Percentiles rank a stretch among this genome's conserved stretches.
Conservation (phyloP, 2,113 vertebrate species). For the Ariopsis seemanni region DNA sequence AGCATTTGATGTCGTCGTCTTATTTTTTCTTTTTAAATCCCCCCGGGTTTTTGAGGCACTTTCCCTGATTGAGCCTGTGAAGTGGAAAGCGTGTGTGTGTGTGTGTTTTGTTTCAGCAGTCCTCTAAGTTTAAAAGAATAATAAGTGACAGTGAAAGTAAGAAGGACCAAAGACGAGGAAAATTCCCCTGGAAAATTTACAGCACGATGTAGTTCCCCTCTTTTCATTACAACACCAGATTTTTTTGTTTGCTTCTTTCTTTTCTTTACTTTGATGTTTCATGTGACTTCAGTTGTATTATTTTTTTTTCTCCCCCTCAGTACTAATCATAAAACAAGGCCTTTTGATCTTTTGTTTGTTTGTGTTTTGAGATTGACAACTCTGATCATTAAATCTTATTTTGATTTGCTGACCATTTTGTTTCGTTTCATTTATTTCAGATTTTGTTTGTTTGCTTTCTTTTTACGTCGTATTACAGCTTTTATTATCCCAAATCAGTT, state of each 20-base stretch:
- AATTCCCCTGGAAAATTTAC: neutral
- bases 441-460: constrained; percentile 22
- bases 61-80: constrained; percentile 18
- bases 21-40: neutral
- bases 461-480: neutral
- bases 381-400: constrained; percentile 99
- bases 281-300: constrained; percentile 51
- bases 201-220: constrained; percentile 29
- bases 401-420: constrained; percentile 91
- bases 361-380: constrained; percentile 81
- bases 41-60: neutral
- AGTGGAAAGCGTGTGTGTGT: constrained; percentile 53
- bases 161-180: constrained; percentile 88
- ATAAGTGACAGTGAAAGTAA: constrained; percentile 51
- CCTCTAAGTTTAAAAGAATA: constrained; percentile 33
- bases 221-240: constrained; percentile 32
- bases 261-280: constrained; percentile 72
- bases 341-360: constrained; percentile 72
- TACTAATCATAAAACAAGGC: neutral
- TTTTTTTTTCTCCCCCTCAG: constrained; percentile 84
- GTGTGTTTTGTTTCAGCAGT: constrained; percentile 36
- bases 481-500: neutral
- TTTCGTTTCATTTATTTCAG: constrained; percentile 88
- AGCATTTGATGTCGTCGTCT: neutral
- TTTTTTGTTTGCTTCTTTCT: constrained; percentile 43